A percentile compares a stretch with the other conserved stretches of the same genome.
Evolutionary conservation across 1,140 invertebrate genomes (phyloP).

Genomic region (Plutomurus gul): DNA sequence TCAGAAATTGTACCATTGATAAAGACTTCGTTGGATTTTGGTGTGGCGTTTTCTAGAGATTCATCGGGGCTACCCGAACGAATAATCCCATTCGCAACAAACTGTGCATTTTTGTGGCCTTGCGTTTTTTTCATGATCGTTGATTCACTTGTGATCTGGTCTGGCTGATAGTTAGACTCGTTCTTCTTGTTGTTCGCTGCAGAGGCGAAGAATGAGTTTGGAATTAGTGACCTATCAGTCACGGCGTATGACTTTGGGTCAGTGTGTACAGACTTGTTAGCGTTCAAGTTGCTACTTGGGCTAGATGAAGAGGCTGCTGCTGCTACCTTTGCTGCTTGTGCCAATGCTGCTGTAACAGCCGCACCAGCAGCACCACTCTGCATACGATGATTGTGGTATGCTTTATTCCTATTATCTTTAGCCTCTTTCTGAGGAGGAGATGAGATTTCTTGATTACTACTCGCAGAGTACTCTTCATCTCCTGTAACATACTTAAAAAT

Average conservation of each 20-base stretch:
- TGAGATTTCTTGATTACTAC: not conserved
- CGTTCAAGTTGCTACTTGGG: not conserved
- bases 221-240: conserved; percentile 41
- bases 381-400: not conserved
- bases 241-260: conserved; percentile 22
- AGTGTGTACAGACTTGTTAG: not conserved
- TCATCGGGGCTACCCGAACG: no score
- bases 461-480: conserved; percentile 3
- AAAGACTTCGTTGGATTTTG: not conserved
- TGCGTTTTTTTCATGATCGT: not conserved
- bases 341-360: not conserved
- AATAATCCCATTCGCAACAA: no score
- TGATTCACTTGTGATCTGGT: not conserved
- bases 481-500: conserved; percentile 46
- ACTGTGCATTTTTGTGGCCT: no score
- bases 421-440: not conserved
- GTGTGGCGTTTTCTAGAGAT: not conserved
- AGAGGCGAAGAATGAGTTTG: conserved; percentile 42
- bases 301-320: not conserved
- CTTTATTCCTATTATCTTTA: not conserved
- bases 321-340: not conserved
- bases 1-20: conserved; percentile 17
- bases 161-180: no score
- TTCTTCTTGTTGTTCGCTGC: not conserved
- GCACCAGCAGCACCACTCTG: not conserved